Base-by-base conservation (phyloP, 2,113 vertebrate genomes). In the Notarius lentiginosus region DNA sequence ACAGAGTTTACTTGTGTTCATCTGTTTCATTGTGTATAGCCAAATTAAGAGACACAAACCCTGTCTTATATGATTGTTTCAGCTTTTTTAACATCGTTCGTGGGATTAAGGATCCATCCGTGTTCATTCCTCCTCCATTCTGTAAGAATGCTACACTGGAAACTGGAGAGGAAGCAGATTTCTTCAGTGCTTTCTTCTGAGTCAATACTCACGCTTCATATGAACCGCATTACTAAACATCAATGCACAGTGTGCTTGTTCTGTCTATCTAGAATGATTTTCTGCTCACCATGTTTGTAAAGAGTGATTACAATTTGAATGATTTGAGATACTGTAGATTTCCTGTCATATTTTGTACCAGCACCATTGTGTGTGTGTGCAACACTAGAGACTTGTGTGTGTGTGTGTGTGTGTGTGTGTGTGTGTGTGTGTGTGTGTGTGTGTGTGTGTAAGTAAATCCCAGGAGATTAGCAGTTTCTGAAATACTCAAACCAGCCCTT, bases 11-110 rank as follows among this genome's bases (percentile, higher is more conserved):
- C 12, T 56, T 9, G 76, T 11, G 56, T 22, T 60, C 12, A 60
- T 60, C 18, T 22, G 55, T 20, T 60, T 15, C 9, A 47, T 22
- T 73, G 17, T 10, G 34, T 73, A 73, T 7, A 14, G 4, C n/a
- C 65, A 68, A 68, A 14, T 8, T 17, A 72, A 88, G 1, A 27
- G 91, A 90, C 1, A 65, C 60, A 82, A 65, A 58, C 56, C 20
- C 76, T 53, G 14, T 27, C 11, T 27, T 30, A 30, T 27, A 72
- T 30, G 30, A 61, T 79, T 27, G 18, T 86, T 84, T 22, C 56
- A 96, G 95, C 82, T 93, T 81, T 56, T 94, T 92, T 72, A 87
- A 96, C 92, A 95, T 91, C 10, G 1, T 95, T 27, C 8, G 89
- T 1, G 95, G 95, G 11, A 90, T 95, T 7, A 0, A 72, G 0